These are phyloP conservation scores for Harpalus rubripes DNA, from an alignment of 2,888 invertebrate species.

Conservation along the genomic window DNA sequence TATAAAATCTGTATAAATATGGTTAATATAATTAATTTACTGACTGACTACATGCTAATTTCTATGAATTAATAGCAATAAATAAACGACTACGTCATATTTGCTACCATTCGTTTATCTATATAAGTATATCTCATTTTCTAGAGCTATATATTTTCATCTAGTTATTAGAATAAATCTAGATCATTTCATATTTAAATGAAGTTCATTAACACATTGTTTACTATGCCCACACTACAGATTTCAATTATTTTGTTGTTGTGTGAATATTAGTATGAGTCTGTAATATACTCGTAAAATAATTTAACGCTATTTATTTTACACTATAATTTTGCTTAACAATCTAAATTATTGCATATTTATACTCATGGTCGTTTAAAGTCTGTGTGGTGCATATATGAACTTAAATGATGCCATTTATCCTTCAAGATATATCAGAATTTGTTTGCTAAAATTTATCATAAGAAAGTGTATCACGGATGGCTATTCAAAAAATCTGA, in stretches of 20 bases:
- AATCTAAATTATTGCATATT: no score
- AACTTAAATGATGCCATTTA: no score
- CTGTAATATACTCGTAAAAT: no score
- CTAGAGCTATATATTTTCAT: neutral
- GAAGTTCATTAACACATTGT: constrained; percentile 31
- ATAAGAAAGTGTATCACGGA: no score
- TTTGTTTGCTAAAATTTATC: no score
- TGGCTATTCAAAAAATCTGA: no score
- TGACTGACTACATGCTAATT: constrained; percentile 23
- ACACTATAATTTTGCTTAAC: no score
- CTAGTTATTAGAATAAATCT: constrained; percentile 13
- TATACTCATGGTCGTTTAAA: no score
- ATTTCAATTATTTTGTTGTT: neutral
- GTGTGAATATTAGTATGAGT: no score
- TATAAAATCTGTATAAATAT: constrained; percentile 27
- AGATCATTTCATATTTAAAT: constrained; percentile 27
- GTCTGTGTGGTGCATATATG: no score
- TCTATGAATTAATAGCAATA: constrained; percentile 26
- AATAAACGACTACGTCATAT: constrained; percentile 31
- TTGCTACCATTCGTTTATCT: constrained; percentile 28
- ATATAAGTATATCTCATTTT: constrained; percentile 7
- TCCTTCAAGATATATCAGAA: no score
- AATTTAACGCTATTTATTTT: no score
- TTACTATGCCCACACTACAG: neutral
- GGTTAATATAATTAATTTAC: constrained; percentile 20